phyloP scores from a whole-genome alignment of 2,113 vertebrate genomes.

The Misgurnus anguillicaudatus region DNA sequence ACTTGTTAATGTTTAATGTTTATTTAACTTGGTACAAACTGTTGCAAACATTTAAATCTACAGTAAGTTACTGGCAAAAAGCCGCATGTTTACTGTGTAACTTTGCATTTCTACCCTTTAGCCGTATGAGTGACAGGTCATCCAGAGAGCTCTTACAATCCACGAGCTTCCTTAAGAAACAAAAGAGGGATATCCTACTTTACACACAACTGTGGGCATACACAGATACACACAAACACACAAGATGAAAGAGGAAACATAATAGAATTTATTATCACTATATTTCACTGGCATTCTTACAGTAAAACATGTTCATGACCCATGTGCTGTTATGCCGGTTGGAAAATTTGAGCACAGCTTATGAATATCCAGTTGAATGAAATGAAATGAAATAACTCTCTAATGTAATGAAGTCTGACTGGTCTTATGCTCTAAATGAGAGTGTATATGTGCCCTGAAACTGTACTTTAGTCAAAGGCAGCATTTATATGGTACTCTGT shows the following conservation, averaged over 20 bases:
- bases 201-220: slow-evolving; percentile 57
- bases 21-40: too few relatives aligned
- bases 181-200: slow-evolving; percentile 78
- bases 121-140: slow-evolving; percentile 71
- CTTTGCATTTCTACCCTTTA: slow-evolving; percentile 57
- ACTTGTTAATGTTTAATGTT: too few relatives aligned
- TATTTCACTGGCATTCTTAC: background rate
- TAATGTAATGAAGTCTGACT: slow-evolving; percentile 51
- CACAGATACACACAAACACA: slow-evolving; percentile 33
- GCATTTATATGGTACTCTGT: slow-evolving; percentile 51
- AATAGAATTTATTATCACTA: background rate
- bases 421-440: slow-evolving; percentile 45
- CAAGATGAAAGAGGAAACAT: background rate
- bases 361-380: slow-evolving; percentile 30
- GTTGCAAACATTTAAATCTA: too few relatives aligned
- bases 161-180: slow-evolving; percentile 74
- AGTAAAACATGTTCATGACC: background rate
- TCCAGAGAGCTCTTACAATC: slow-evolving; percentile 70
- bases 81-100: too few relatives aligned
- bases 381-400: slow-evolving; percentile 30
- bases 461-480: slow-evolving; percentile 45
- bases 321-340: background rate
- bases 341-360: background rate
- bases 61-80: too few relatives aligned
- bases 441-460: slow-evolving; percentile 38